These are phyloP conservation scores for Drosophila grimshawi DNA, from an alignment of 1,140 invertebrate genomes.

Conservation along the genomic window DNA sequence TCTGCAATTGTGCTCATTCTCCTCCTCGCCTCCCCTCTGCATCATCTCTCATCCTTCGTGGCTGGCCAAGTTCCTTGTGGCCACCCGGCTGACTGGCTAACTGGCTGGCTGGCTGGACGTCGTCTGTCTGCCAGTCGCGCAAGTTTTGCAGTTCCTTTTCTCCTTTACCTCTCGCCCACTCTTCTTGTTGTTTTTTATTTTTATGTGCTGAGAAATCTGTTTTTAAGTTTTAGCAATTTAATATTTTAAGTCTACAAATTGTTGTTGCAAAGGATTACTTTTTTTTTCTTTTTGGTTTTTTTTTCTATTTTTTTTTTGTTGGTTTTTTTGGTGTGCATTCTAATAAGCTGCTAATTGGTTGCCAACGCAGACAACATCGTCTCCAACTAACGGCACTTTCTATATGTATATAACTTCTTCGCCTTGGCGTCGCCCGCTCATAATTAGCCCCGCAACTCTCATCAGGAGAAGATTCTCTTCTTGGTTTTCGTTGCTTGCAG, in stretches of 20 bases:
- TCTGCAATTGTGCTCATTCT: slow-evolving; percentile 30
- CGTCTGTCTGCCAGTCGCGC: slow-evolving; percentile 11
- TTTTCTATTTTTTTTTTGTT: not conserved
- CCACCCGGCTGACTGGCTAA: slow-evolving; percentile 31
- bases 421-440: not conserved
- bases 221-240: slow-evolving; percentile 82
- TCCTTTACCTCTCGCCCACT: not conserved
- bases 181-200: slow-evolving; percentile 9
- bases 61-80: slow-evolving; percentile 32
- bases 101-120: not conserved
- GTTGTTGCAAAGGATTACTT: slow-evolving; percentile 75
- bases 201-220: slow-evolving; percentile 75
- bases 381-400: slow-evolving; percentile 53
- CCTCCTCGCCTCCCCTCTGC: not conserved
- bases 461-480: not conserved
- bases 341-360: slow-evolving; percentile 83
- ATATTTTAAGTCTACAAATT: slow-evolving; percentile 83
- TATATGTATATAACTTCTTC: slow-evolving; percentile 31
- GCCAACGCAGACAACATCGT: slow-evolving; percentile 62
- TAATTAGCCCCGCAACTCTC: not conserved
- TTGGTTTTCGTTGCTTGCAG: slow-evolving; percentile 35
- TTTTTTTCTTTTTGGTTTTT: not conserved
- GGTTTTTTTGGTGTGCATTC: slow-evolving; percentile 68
- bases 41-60: not conserved
- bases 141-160: slow-evolving; percentile 32